Evolutionary conservation across 2,113 vertebrate genomes (phyloP).

Genomic region (Alouatta palliata): DNA sequence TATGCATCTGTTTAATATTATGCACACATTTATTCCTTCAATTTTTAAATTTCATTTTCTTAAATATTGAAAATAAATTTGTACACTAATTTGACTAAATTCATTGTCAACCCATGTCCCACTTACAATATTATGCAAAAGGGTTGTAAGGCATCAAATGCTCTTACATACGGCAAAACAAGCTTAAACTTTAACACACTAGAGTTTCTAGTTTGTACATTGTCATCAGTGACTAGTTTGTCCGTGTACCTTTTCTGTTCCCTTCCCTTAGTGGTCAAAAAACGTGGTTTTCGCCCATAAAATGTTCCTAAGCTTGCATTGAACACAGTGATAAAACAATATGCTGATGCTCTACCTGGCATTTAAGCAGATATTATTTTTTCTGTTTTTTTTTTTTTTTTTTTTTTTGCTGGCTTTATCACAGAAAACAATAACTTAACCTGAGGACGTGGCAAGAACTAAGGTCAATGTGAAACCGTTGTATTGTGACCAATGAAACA

Average conservation of each 20-base stretch:
- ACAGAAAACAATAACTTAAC: not conserved
- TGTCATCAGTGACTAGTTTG: not conserved
- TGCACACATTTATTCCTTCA: not conserved
- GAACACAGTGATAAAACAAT: not conserved
- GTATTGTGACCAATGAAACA: not conserved
- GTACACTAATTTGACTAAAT: not conserved
- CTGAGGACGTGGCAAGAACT: not conserved
- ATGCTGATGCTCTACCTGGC: not conserved
- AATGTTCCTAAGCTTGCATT: not conserved
- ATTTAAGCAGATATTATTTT: not conserved
- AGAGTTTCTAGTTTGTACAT: not conserved
- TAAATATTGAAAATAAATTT: not conserved
- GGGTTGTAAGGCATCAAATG: not conserved
- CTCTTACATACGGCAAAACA: not conserved
- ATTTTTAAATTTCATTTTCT: not conserved
- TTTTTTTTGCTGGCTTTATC: not conserved
- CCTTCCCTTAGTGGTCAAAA: not conserved
- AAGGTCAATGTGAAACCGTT: not conserved
- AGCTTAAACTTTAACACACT: not conserved
- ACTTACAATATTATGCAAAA: not conserved
- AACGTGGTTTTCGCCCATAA: not conserved
- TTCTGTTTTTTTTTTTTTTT: not conserved
- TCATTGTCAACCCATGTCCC: not conserved
- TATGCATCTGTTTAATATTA: not conserved
- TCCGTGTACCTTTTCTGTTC: not conserved